A percentile compares a stretch with the other conserved stretches of the same genome.
These are phyloP conservation scores for Tragelaphus imberbis DNA, from an alignment of 2,113 vertebrate genomes.

Conservation along the genomic window DNA sequence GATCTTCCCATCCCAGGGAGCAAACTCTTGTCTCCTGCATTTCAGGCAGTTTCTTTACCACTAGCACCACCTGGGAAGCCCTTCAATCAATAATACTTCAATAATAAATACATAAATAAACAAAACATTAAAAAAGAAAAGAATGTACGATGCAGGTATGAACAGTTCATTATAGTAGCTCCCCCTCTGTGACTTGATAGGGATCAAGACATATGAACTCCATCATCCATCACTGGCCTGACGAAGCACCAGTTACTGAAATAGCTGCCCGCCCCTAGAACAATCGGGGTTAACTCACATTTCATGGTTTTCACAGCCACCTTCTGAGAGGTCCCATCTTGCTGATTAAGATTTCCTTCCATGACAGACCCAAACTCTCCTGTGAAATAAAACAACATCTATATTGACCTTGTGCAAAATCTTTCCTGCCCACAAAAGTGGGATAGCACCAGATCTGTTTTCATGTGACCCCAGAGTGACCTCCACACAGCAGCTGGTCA, in stretches of 20 bases:
- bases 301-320: slow-evolving; percentile 99
- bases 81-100: not conserved
- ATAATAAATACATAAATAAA: not conserved
- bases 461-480: not conserved
- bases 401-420: not conserved
- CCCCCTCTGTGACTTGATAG: not conserved
- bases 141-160: fast-evolving
- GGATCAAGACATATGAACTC: not conserved
- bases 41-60: not conserved
- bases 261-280: not conserved
- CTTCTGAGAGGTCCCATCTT: slow-evolving; percentile 85
- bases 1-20: not conserved
- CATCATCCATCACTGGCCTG: not conserved
- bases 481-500: fast-evolving
- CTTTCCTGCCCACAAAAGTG: not conserved
- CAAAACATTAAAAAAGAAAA: not conserved
- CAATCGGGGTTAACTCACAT: slow-evolving; percentile 79
- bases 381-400: slow-evolving; percentile 65
- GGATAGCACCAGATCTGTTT: fast-evolving
- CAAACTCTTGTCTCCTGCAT: not conserved
- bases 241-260: not conserved
- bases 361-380: slow-evolving; percentile 98
- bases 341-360: slow-evolving; percentile 87
- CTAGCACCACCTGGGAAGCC: not conserved
- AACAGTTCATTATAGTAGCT: not conserved